Evolutionary conservation across 2,888 invertebrate species (phyloP), one percentile per base, ranked within the genome.

Genomic region (Hydroisotoma schaefferi): DNA sequence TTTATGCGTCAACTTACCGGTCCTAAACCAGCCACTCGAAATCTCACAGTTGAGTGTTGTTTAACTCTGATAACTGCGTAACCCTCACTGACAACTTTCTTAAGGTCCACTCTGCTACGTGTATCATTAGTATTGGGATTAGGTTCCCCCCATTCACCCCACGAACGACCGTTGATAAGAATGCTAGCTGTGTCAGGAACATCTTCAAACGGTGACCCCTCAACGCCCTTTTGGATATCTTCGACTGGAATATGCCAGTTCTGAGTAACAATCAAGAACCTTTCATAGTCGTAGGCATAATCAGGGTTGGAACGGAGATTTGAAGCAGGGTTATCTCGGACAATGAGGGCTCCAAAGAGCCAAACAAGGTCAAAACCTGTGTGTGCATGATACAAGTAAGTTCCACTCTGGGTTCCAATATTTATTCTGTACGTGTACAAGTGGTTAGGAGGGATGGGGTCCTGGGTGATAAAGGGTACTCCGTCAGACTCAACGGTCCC

Each of bases 381-480:
- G 43, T 68, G 68, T 1, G 66, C 66, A 28, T 68, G 68, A 43
- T 68, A 68, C 28, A 63, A 53, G 29, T 52, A 68, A 0, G 68
- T 68, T 12, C 68, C 68, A 2, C 56, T 57, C 40, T 68, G 68
- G 28, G 43, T 48, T 22, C 60, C 64, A 46, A 59, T 53, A 15
- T 60, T 33, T 26, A 66, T 59, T 28, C 48, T 20, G 44, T 68
- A 64, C 1, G 18, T 23, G 37, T 66, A 66, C 8, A 57, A 63
- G n/a, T 57, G 51, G 25, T 64, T 62, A 8, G 66, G 63, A 23
- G 28, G 59, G 20, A 68, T 68, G 2, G 61, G 61, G 22, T 58
- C 33, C 40, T 68, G 68, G 1, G 66, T 66, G 1, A 68, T 53
- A 12, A 25, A 23, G 2, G 68, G 62, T 23, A 63, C 66, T 1